A percentile compares a stretch with the other conserved stretches of the same genome.
These are phyloP conservation scores for Choloepus didactylus DNA, from an alignment of 2,797 vertebrate species.

Conservation along the genomic window DNA sequence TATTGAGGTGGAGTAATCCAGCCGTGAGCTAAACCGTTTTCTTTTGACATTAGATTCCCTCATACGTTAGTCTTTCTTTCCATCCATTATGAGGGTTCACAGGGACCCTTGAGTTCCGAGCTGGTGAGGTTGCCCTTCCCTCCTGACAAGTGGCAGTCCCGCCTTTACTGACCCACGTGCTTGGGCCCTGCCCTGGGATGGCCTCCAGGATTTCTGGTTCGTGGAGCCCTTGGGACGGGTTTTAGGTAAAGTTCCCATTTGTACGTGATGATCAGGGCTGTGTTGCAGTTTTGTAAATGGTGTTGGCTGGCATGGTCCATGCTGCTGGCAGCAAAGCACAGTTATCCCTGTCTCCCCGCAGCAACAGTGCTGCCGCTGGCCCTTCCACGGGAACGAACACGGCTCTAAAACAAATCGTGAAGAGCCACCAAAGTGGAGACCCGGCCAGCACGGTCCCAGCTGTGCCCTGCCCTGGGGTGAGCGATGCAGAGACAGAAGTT, in stretches of 20 bases:
- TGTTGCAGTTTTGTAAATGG: neutral
- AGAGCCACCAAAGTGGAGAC: neutral
- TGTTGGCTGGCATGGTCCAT: neutral
- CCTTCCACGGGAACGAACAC: neutral
- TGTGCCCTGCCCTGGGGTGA: too few species aligned
- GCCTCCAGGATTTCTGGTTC: neutral
- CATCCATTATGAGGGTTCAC: neutral
- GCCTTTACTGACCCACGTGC: neutral
- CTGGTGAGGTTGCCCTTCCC: neutral
- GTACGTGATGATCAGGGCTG: neutral
- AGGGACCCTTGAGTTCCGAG: constrained; percentile 40
- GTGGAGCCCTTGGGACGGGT: neutral
- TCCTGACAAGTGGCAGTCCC: neutral
- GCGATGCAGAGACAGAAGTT: neutral
- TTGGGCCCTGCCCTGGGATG: neutral
- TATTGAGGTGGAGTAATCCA: neutral
- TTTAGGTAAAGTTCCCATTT: neutral
- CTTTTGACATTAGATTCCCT: constrained; percentile 24
- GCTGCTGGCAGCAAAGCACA: neutral
- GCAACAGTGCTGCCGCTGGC: neutral
- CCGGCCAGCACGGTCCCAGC: too few species aligned
- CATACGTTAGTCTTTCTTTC: constrained; percentile 25
- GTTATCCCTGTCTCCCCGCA: neutral
- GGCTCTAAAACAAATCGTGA: neutral
- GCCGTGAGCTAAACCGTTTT: neutral